Conservation (phyloP, 2,888 invertebrate species). For the Clitarchus hookeri region DNA sequence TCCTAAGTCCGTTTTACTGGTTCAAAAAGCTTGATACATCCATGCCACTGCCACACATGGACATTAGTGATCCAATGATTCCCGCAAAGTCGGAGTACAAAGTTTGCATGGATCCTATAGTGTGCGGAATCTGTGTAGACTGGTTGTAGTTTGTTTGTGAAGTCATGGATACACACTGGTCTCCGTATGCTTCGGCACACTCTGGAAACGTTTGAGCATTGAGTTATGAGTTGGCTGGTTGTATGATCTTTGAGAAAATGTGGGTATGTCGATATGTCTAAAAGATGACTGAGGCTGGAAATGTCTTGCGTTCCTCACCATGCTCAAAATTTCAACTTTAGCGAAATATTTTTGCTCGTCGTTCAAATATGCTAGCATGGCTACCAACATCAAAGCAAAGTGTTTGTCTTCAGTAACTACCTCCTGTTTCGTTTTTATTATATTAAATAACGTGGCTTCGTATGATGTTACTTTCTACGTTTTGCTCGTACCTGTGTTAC, state of each 20-base stretch:
- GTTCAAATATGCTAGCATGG: background rate
- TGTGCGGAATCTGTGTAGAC: background rate
- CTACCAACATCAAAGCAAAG: slow-evolving; percentile 8
- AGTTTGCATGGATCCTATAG: background rate
- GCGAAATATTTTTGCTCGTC: slow-evolving; percentile 11
- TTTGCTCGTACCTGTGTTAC: too few relatives aligned
- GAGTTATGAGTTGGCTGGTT: background rate
- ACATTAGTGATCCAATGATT: background rate
- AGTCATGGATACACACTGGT: too few relatives aligned
- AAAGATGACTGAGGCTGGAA: background rate
- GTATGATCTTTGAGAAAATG: too few relatives aligned
- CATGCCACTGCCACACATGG: background rate
- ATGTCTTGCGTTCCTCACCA: background rate
- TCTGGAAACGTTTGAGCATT: too few relatives aligned
- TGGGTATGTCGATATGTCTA: background rate
- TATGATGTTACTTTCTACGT: background rate
- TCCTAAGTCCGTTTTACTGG: too few relatives aligned
- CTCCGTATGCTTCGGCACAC: too few relatives aligned
- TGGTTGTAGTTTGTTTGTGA: too few relatives aligned
- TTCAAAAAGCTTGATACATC: too few relatives aligned
- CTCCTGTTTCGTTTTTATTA: background rate
- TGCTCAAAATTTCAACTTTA: slow-evolving; percentile 23
- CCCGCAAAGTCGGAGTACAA: background rate
- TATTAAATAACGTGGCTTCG: background rate
- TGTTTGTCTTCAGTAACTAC: background rate